Evolutionary conservation across 2,888 invertebrate species (phyloP).

Genomic region (Tachina lurida): DNA sequence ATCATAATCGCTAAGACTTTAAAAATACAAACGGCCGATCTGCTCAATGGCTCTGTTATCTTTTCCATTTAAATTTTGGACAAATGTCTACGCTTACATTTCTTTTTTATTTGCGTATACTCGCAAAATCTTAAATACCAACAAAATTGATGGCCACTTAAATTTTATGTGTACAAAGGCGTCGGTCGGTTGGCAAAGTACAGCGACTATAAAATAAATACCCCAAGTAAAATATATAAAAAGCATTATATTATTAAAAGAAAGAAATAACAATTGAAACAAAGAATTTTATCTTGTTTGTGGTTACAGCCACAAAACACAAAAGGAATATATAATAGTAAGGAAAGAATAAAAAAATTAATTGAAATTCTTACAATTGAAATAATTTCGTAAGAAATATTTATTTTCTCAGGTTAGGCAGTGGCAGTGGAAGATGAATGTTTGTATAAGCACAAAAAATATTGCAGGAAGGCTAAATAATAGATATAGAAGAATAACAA

Average conservation of each 20-base stretch:
- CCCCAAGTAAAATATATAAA: constrained; percentile 36
- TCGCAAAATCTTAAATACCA: constrained; percentile 57
- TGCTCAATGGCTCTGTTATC: constrained; percentile 12
- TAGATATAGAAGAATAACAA: background rate
- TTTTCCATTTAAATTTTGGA: constrained; percentile 22
- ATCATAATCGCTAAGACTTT: background rate
- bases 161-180: constrained; percentile 48
- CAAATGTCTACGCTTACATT: constrained; percentile 21
- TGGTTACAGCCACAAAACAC: constrained; percentile 39
- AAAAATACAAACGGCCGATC: constrained; percentile 28
- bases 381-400: background rate
- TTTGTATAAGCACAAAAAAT: background rate
- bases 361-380: constrained; percentile 48
- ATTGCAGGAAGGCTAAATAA: background rate
- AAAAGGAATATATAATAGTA: constrained; percentile 23
- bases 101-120: background rate
- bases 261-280: constrained; percentile 52
- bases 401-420: background rate
- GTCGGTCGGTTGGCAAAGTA: background rate
- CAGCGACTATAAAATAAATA: constrained; percentile 17
- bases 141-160: constrained; percentile 68
- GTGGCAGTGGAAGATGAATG: background rate
- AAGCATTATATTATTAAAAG: constrained; percentile 31
- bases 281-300: constrained; percentile 62
- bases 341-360: constrained; percentile 16